phyloP scores from a whole-genome alignment of 1,140 invertebrate species.

The Mycetomoellerius zeteki region DNA sequence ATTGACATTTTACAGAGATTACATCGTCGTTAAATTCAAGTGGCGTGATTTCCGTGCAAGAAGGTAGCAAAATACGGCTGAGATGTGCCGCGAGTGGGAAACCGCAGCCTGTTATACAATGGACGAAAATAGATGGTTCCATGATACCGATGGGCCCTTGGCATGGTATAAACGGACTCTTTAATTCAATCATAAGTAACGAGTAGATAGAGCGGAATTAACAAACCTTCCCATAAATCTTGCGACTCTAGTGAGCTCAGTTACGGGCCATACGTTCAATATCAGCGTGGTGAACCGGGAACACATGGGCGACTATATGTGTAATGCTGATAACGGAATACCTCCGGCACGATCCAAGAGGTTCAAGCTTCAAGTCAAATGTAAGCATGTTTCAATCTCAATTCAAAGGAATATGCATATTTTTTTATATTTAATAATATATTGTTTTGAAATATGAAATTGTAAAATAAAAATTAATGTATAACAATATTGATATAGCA shows the following conservation, averaged over 20 bases:
- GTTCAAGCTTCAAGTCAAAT: conserved; percentile 94
- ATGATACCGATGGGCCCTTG: conserved; percentile 89
- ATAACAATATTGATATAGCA: neutral
- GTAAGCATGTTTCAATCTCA: conserved; percentile 88
- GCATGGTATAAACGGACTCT: conserved; percentile 85
- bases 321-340: conserved; percentile 95
- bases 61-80: conserved; percentile 92
- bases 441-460: neutral
- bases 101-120: conserved; percentile 92
- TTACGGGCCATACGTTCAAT: conserved; percentile 92
- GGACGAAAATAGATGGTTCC: conserved; percentile 91
- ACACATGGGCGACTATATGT: conserved; percentile 95
- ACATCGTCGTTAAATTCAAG: conserved; percentile 71
- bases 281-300: conserved; percentile 93
- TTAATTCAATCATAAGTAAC: conserved; percentile 28
- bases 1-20: conserved; percentile 32
- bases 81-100: conserved; percentile 92
- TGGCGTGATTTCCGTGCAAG: conserved; percentile 89
- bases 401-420: neutral
- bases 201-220: neutral
- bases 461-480: neutral
- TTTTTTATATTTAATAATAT: neutral
- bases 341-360: conserved; percentile 93
- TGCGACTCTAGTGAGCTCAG: conserved; percentile 88
- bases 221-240: conserved; percentile 14